These are phyloP conservation scores for Apogon talboti DNA, from an alignment of 2,797 vertebrate genomes.

Conservation along the genomic window DNA sequence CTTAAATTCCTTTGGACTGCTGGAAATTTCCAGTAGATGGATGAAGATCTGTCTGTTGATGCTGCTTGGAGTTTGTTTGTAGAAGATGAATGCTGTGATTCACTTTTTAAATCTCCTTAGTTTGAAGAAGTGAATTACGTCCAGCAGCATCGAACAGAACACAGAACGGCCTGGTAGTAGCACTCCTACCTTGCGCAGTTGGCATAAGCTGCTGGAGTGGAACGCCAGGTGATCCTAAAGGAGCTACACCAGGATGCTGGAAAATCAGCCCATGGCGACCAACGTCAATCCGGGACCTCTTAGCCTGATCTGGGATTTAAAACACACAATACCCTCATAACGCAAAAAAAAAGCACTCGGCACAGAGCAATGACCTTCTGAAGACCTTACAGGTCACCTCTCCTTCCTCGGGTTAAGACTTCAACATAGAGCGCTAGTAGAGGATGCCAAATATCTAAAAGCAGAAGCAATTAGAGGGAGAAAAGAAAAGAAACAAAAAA, in stretches of 20 bases:
- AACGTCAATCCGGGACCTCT: slow-evolving; percentile 99
- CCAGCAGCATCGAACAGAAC: slow-evolving; percentile 85
- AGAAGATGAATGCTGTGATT: slow-evolving; percentile 71
- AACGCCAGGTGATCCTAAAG: slow-evolving; percentile 93
- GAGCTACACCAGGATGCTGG: slow-evolving; percentile 96
- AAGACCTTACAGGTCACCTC: slow-evolving; percentile 82
- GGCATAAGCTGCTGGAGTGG: slow-evolving; percentile 99
- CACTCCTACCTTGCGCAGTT: slow-evolving; percentile 98
- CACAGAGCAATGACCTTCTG: slow-evolving; percentile 83
- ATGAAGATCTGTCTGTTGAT: slow-evolving; percentile 77
- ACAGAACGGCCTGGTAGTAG: slow-evolving; percentile 82
- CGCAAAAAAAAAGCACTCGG: slow-evolving; percentile 84
- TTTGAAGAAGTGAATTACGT: slow-evolving; percentile 71
- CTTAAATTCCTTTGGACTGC: slow-evolving; percentile 77
- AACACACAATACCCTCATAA: slow-evolving; percentile 92
- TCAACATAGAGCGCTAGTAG: slow-evolving; percentile 86
- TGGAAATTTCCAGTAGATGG: slow-evolving; percentile 72
- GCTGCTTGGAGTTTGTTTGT: slow-evolving; percentile 75
- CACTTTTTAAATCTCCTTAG: slow-evolving; percentile 65
- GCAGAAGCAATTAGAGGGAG: slow-evolving; percentile 87
- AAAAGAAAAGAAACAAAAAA: slow-evolving; percentile 81
- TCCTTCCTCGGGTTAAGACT: slow-evolving; percentile 82
- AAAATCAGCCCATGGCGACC: slow-evolving; percentile 99
- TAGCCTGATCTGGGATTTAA: slow-evolving; percentile 98
- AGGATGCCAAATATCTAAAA: slow-evolving; percentile 86